phyloP scores from a whole-genome alignment of 2,797 vertebrate genomes.

The Amblyraja radiata region DNA sequence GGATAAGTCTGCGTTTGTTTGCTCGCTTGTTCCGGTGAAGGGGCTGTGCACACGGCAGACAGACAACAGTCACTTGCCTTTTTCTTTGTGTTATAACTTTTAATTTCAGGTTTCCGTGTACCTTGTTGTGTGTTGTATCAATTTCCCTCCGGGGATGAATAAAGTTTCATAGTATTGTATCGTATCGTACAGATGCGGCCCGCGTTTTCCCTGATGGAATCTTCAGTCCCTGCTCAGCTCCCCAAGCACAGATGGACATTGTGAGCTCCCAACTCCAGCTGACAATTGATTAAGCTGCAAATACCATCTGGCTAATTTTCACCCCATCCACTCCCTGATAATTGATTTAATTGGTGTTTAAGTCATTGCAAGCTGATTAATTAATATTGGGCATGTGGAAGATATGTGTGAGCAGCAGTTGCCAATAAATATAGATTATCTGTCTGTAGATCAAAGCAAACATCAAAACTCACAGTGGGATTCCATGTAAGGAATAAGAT shows the following conservation, averaged over 20 bases:
- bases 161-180: too few species aligned
- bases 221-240: neutral
- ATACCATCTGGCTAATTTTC: neutral
- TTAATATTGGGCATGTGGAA: neutral
- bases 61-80: too few species aligned
- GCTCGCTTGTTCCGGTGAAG: too few species aligned
- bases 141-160: too few species aligned
- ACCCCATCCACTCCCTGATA: neutral
- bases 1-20: too few species aligned
- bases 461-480: neutral
- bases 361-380: neutral
- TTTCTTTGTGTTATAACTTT: too few species aligned
- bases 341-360: slow-evolving; percentile 19
- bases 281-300: neutral
- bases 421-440: neutral
- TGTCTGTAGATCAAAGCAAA: neutral
- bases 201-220: neutral
- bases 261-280: neutral
- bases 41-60: too few species aligned
- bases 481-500: neutral
- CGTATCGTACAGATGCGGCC: neutral
- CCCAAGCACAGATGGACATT: neutral
- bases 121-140: too few species aligned
- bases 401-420: neutral
- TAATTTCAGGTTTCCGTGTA: too few species aligned